phyloP scores from a whole-genome alignment of 1,140 invertebrate species.

The Calliopsis andreniformis region DNA sequence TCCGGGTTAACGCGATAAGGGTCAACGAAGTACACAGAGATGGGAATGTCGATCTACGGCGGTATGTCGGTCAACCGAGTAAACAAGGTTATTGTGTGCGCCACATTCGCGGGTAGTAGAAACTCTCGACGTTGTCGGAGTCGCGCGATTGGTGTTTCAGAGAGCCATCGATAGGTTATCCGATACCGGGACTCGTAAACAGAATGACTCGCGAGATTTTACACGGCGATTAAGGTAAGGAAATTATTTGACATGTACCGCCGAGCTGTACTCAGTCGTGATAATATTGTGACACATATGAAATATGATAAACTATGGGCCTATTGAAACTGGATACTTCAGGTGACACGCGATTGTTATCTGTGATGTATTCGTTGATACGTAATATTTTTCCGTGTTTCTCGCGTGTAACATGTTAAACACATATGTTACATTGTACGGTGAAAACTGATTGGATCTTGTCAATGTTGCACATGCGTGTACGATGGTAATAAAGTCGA shows the following conservation, averaged over 20 bases:
- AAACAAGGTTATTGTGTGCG: conserved; percentile 18
- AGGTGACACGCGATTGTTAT: too few relatives aligned
- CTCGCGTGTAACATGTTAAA: too few relatives aligned
- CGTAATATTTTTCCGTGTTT: too few relatives aligned
- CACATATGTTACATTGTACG: too few relatives aligned
- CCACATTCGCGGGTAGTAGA: neutral
- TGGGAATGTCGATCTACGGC: conserved; percentile 9
- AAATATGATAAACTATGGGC: too few relatives aligned
- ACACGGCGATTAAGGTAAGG: neutral
- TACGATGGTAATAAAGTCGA: too few relatives aligned
- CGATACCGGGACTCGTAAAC: neutral
- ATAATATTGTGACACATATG: too few relatives aligned
- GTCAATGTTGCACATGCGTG: too few relatives aligned
- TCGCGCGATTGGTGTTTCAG: neutral
- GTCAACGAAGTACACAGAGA: neutral
- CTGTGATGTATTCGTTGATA: too few relatives aligned
- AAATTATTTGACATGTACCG: neutral
- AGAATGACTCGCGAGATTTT: conserved; percentile 14
- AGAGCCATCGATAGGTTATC: neutral
- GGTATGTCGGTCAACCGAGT: conserved; percentile 22
- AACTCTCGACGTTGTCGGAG: neutral
- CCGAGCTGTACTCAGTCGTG: too few relatives aligned
- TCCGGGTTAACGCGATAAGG: neutral
- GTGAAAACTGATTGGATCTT: too few relatives aligned
- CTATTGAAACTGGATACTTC: too few relatives aligned